A percentile compares a stretch with the other conserved stretches of the same genome.
Evolutionary conservation across 1,140 invertebrate species (phyloP).

Genomic region (Drosophila rufa): DNA sequence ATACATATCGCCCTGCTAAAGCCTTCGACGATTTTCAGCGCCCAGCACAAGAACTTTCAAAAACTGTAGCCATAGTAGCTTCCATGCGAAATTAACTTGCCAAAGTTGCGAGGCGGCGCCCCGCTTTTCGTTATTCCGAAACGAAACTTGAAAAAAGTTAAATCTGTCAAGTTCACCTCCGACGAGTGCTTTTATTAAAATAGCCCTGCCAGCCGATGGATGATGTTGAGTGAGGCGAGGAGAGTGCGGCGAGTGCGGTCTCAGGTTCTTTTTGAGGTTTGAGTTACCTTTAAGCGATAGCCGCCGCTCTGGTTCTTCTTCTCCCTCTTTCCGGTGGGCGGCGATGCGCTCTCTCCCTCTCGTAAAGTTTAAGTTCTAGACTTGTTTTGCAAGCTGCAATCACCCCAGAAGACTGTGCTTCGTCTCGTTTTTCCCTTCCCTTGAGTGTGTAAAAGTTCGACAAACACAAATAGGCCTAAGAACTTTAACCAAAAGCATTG

Average conservation of each 20-base stretch:
- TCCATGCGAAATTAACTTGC: conserved; percentile 81
- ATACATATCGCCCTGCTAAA: conserved; percentile 78
- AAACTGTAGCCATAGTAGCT: conserved; percentile 83
- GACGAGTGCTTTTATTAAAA: conserved; percentile 74
- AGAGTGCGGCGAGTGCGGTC: background rate
- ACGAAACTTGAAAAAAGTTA: conserved; percentile 81
- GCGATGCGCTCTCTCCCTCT: conserved; percentile 29
- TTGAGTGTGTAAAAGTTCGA: conserved; percentile 58
- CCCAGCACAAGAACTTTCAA: conserved; percentile 84
- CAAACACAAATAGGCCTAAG: conserved; percentile 27
- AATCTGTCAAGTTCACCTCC: conserved; percentile 79
- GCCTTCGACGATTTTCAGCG: conserved; percentile 83
- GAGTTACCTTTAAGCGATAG: conserved; percentile 10
- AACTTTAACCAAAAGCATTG: conserved; percentile 53
- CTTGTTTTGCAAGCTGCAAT: conserved; percentile 72
- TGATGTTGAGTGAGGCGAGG: background rate
- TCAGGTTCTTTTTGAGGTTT: conserved; percentile 38
- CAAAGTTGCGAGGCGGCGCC: conserved; percentile 64
- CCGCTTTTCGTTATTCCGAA: conserved; percentile 75
- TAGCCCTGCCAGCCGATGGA: conserved; percentile 11
- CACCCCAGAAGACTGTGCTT: conserved; percentile 17
- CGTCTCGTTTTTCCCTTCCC: background rate
- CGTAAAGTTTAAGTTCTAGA: conserved; percentile 74
- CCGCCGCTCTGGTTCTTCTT: conserved; percentile 1
- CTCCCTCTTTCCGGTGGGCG: background rate